phyloP scores from a whole-genome alignment of 2,888 invertebrate genomes.

The Alviniconcha strummeri region DNA sequence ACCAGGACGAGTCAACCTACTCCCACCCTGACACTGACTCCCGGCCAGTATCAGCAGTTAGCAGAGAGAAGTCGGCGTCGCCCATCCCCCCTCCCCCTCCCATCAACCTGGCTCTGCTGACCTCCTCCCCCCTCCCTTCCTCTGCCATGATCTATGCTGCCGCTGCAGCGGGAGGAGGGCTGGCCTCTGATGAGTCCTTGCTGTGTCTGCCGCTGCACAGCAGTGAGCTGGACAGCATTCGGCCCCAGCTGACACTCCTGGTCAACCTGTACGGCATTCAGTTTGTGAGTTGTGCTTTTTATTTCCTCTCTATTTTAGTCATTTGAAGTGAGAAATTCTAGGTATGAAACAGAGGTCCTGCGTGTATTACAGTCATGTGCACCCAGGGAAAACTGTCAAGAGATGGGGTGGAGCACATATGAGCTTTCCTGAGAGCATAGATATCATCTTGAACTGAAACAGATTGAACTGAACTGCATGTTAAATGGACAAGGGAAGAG shows the following conservation, averaged over 20 bases:
- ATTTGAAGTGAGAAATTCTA: too few species aligned
- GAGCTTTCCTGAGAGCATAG: too few species aligned
- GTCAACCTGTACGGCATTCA: slow-evolving; percentile 62
- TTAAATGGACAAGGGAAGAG: too few species aligned
- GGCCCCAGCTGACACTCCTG: slow-evolving; percentile 66
- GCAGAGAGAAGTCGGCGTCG: slow-evolving; percentile 44
- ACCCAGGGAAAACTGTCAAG: too few species aligned
- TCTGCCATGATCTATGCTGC: slow-evolving; percentile 62
- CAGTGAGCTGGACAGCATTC: slow-evolving; percentile 63
- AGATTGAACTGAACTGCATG: too few species aligned
- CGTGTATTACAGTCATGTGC: too few species aligned
- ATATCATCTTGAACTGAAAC: too few species aligned
- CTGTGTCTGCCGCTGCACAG: slow-evolving; percentile 66
- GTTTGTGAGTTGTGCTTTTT: slow-evolving; percentile 29
- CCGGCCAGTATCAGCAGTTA: slow-evolving; percentile 53
- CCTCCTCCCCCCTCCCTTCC: slow-evolving; percentile 60
- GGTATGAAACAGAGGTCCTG: too few species aligned
- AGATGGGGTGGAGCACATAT: too few species aligned
- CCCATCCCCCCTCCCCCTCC: slow-evolving; percentile 62
- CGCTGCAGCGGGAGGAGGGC: slow-evolving; percentile 70
- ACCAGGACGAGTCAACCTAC: slow-evolving; percentile 59
- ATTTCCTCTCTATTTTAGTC: too few species aligned
- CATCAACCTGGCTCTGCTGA: slow-evolving; percentile 57
- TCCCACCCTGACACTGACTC: slow-evolving; percentile 54
- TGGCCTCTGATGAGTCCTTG: slow-evolving; percentile 64